Conservation (phyloP, 92 coral and sea anemone genomes). For the Palythoa grandis region DNA sequence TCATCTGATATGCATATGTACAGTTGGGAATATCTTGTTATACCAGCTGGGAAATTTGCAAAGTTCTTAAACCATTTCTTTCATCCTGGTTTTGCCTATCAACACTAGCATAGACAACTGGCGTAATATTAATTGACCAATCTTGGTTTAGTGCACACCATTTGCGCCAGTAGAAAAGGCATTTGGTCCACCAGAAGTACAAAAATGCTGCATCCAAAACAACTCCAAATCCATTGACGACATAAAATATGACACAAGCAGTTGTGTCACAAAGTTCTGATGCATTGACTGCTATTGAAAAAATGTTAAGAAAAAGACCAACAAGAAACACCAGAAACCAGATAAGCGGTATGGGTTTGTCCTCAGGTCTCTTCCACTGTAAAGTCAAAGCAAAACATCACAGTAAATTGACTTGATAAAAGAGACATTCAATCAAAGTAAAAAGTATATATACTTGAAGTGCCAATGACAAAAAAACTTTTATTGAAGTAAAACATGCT, state of each 20-base stretch:
- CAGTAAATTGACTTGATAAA: not conserved
- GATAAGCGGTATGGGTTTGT: constrained; percentile 83
- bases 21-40: constrained; percentile 13
- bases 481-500: too few species aligned
- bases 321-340: constrained; percentile 89
- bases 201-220: constrained; percentile 87
- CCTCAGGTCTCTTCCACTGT: constrained; percentile 94
- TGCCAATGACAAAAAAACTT: too few species aligned
- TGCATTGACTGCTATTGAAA: constrained; percentile 87
- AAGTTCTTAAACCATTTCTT: constrained; percentile 65
- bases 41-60: constrained; percentile 83
- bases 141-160: constrained; percentile 94
- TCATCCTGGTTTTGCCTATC: constrained; percentile 65
- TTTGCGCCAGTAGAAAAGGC: constrained; percentile 82
- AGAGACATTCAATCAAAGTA: not conserved
- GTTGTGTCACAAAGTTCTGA: constrained; percentile 82
- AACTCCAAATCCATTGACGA: constrained; percentile 90
- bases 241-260: constrained; percentile 86
- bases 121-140: constrained; percentile 80
- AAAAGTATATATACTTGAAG: too few species aligned
- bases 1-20: not conserved
- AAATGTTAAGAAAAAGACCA: constrained; percentile 87
- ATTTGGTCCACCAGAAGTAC: constrained; percentile 90
- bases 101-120: constrained; percentile 34
- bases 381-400: not conserved